Evolutionary conservation across 2,888 invertebrate species (phyloP).

Genomic region (Notodonta dromedarius): DNA sequence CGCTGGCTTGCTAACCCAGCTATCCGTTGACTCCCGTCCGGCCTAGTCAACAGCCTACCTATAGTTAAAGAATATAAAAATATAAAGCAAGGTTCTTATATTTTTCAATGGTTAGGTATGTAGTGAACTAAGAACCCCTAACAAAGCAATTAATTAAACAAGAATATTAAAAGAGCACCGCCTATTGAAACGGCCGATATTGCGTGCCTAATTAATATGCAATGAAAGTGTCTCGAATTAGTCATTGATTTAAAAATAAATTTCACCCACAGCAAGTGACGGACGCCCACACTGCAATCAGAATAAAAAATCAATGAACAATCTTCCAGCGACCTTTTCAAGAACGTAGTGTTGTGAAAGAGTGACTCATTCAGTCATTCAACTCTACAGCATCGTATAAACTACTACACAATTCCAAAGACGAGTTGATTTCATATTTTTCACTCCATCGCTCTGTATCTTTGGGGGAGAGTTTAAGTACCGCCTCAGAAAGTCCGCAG

Average conservation of each 20-base stretch:
- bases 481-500: neutral
- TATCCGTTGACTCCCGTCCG: too few species aligned
- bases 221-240: conserved; percentile 41
- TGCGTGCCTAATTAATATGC: conserved; percentile 13
- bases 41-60: too few species aligned
- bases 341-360: conserved; percentile 67
- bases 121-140: neutral
- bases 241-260: conserved; percentile 41
- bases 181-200: conserved; percentile 10
- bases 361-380: conserved; percentile 75
- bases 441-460: conserved; percentile 41
- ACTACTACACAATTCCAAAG: conserved; percentile 21
- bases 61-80: too few species aligned
- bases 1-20: too few species aligned
- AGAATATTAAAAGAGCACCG: neutral
- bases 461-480: conserved; percentile 22
- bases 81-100: too few species aligned
- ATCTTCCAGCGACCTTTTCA: conserved; percentile 67
- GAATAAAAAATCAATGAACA: conserved; percentile 54
- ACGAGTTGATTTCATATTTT: conserved; percentile 12
- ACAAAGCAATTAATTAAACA: neutral
- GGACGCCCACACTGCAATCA: conserved; percentile 29
- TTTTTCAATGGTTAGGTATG: too few species aligned
- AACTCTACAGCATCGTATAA: conserved; percentile 45
- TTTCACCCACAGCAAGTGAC: conserved; percentile 39